phyloP scores from a whole-genome alignment of 1,140 invertebrate genomes.

The Papilio helenus region DNA sequence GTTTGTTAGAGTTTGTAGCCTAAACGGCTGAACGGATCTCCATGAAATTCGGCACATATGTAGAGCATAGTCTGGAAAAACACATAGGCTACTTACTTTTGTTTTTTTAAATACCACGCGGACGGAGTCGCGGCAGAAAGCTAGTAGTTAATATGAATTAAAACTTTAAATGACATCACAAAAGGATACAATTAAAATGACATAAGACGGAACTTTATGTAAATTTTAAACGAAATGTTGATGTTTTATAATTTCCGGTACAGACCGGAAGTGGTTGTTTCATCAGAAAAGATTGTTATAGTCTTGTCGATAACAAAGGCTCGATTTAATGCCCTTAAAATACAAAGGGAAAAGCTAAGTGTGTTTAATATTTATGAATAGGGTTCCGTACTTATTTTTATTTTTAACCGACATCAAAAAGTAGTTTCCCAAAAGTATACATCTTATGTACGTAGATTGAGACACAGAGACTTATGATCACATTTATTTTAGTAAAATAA shows the following conservation, averaged over 20 bases:
- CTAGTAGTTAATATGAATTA: neutral
- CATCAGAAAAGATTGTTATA: slow-evolving; percentile 41
- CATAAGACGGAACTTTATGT: neutral
- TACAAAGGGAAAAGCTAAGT: neutral
- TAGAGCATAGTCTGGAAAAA: too few relatives aligned
- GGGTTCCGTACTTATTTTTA: neutral
- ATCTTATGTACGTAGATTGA: too few relatives aligned
- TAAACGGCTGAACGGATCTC: too few relatives aligned
- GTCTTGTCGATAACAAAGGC: slow-evolving; percentile 45
- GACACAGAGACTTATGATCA: too few relatives aligned
- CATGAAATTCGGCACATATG: too few relatives aligned
- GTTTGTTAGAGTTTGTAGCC: too few relatives aligned
- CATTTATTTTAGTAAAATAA: too few relatives aligned
- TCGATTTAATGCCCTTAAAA: slow-evolving; percentile 38
- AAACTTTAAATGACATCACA: neutral
- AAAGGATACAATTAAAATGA: neutral
- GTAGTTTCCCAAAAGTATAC: too few relatives aligned
- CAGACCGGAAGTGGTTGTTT: slow-evolving; percentile 41
- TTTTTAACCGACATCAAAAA: neutral
- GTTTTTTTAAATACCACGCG: too few relatives aligned
- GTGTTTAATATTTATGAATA: neutral
- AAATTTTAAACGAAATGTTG: slow-evolving; percentile 33
- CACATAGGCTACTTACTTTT: too few relatives aligned
- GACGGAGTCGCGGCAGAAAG: too few relatives aligned
- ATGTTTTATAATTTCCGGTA: slow-evolving; percentile 41